phyloP scores from a whole-genome alignment of 2,113 vertebrate species.

The Dromaius novaehollandiae region DNA sequence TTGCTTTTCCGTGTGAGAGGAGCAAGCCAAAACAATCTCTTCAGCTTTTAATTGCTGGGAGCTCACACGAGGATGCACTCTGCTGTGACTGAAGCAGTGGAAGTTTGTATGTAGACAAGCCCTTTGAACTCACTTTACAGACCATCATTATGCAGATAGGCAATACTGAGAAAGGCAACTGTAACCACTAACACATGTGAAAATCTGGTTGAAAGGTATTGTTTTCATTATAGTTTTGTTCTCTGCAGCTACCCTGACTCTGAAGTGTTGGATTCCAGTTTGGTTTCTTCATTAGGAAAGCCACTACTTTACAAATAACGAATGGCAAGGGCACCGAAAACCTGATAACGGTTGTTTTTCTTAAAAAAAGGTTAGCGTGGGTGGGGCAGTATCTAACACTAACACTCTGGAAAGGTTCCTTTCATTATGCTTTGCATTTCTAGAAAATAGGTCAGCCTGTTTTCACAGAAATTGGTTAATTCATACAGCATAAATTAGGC shows the following conservation, averaged over 20 bases:
- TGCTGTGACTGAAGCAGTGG: neutral
- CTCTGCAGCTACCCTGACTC: constrained; percentile 41
- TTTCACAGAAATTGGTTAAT: constrained; percentile 30
- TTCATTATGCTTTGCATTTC: constrained; percentile 45
- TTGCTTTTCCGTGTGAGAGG: neutral
- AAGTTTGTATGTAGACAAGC: neutral
- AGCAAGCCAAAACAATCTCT: neutral
- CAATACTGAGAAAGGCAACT: neutral
- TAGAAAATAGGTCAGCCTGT: constrained; percentile 38
- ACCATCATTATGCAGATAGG: neutral
- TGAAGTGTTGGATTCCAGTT: constrained; percentile 52
- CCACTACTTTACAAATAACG: constrained; percentile 21
- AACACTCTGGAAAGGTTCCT: neutral
- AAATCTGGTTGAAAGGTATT: constrained; percentile 22
- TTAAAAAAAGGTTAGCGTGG: neutral
- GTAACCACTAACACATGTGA: constrained; percentile 71
- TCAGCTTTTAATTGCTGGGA: neutral
- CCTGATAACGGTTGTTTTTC: neutral
- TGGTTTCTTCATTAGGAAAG: constrained; percentile 61
- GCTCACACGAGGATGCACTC: neutral
- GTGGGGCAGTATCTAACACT: constrained; percentile 7
- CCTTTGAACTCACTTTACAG: constrained; percentile 7
- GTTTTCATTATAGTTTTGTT: constrained; percentile 69
- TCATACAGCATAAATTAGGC: neutral
- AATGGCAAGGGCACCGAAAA: neutral